Evolutionary conservation across 2,797 vertebrate species (phyloP).

Genomic region (Acanthopagrus latus): DNA sequence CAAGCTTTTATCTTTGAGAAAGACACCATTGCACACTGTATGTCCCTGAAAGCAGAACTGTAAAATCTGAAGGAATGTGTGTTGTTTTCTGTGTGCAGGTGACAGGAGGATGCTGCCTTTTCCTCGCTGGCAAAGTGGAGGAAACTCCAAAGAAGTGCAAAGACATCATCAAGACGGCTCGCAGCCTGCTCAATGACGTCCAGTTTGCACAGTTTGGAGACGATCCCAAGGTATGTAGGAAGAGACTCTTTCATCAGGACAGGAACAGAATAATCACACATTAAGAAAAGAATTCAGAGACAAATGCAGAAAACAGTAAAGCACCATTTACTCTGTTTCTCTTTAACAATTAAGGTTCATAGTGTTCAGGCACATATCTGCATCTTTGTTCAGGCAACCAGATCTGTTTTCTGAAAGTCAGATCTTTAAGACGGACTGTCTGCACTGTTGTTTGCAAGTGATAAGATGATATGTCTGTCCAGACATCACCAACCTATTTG

Average conservation of each 20-base stretch:
- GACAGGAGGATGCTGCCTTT: conserved; percentile 94
- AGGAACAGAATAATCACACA: not conserved
- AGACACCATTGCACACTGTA: too few species aligned
- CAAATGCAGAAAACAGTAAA: too few species aligned
- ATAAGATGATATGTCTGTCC: too few species aligned
- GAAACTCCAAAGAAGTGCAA: conserved; percentile 97
- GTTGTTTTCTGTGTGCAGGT: conserved; percentile 81
- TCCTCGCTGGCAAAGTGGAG: conserved; percentile 94
- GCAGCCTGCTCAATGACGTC: conserved; percentile 92
- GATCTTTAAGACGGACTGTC: too few species aligned
- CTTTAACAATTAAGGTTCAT: too few species aligned
- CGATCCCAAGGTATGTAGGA: conserved; percentile 91
- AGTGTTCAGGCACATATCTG: too few species aligned
- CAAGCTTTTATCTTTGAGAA: too few species aligned
- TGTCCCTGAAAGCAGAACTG: not conserved
- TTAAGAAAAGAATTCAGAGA: not conserved
- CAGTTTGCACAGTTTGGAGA: conserved; percentile 96
- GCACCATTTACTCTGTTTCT: too few species aligned
- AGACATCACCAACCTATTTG: too few species aligned
- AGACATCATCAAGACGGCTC: conserved; percentile 96
- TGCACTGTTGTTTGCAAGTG: too few species aligned
- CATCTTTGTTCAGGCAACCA: too few species aligned
- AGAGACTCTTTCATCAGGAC: not conserved
- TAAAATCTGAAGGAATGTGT: not conserved
- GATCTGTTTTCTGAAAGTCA: too few species aligned